Base-by-base conservation (phyloP, 2,888 invertebrate species). In the Caenorhabditis panamensis region DNA sequence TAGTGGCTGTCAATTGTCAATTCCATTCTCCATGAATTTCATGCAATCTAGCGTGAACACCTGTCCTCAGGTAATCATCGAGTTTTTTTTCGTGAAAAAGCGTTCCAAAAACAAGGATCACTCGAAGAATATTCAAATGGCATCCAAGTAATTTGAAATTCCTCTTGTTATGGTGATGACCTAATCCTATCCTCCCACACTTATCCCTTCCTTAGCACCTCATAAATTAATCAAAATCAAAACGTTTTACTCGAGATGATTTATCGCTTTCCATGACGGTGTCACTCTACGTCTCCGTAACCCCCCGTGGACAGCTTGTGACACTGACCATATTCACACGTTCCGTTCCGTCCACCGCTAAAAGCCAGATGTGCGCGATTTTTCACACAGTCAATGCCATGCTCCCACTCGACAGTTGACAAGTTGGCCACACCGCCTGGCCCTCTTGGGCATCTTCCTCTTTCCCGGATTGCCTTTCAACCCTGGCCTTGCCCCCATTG, bases 321-420 rank as follows among this genome's bases (percentile, higher is more conserved):
- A 73, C 49, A 24, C 49, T 22, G 36, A 66, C 75, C 67, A 76
- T 67, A 76, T 76, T 76, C 67, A 62, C 67, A 67, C 61, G 66
- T 75, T 54, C 51, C 37, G 20, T 53, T 20, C 58, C 41, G 13
- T 54, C 16, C 56, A 18, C 59, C 51, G 63, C 64, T 64, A 71
- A 78, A 69, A 78, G 77, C 77, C 78, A 78, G 78, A 78, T 78
- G 78, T 63, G 69, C 66, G 71, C 71, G 64, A 78, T 78, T 78
- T 78, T 78, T 78, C 78, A 71, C 66, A 11, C 61, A 41, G 26
- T 1, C 18, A n/a, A 9, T 47, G 28, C 31, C 11, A 9, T 47
- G 28, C 31, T 64, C 47, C 61, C 44, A 41, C 47, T 44, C 44
- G 47, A 41, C 62, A 76, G 59, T 75, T 64, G 59, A 66, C 63